These are phyloP conservation scores for Takifugu flavidus DNA, from an alignment of 2,113 vertebrate species.

Conservation along the genomic window DNA sequence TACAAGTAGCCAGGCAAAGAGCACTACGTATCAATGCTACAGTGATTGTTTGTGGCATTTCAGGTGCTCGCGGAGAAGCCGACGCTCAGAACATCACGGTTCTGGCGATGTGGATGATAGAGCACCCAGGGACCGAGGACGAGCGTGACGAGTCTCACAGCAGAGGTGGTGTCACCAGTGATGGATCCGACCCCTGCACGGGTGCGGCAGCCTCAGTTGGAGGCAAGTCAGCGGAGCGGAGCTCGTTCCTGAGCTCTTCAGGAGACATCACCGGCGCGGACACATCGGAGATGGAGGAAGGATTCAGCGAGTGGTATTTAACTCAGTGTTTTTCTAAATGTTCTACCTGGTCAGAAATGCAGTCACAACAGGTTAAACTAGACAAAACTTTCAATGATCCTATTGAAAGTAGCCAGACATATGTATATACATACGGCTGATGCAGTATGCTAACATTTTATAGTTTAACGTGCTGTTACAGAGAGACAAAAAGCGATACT, in stretches of 20 bases:
- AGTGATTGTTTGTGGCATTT: background rate
- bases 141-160: conserved; percentile 81
- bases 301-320: conserved; percentile 88
- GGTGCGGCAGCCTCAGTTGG: conserved; percentile 67
- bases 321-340: background rate
- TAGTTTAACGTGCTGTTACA: no score
- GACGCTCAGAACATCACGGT: conserved; percentile 98
- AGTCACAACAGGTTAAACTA: no score
- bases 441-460: no score
- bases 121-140: conserved; percentile 88
- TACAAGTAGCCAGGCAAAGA: no score
- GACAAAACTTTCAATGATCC: no score
- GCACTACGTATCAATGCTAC: no score
- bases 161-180: conserved; percentile 45
- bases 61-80: conserved; percentile 91
- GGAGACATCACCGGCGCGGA: conserved; percentile 89
- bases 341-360: no score
- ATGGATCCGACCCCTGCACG: conserved; percentile 66
- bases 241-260: conserved; percentile 81
- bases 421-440: no score
- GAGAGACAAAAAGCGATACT: no score
- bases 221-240: conserved; percentile 84
- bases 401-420: no score
- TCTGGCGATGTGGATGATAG: conserved; percentile 99
- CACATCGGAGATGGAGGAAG: conserved; percentile 88